These are phyloP conservation scores for Hirundichthys speculiger DNA, from an alignment of 2,113 vertebrate species.

Conservation along the genomic window DNA sequence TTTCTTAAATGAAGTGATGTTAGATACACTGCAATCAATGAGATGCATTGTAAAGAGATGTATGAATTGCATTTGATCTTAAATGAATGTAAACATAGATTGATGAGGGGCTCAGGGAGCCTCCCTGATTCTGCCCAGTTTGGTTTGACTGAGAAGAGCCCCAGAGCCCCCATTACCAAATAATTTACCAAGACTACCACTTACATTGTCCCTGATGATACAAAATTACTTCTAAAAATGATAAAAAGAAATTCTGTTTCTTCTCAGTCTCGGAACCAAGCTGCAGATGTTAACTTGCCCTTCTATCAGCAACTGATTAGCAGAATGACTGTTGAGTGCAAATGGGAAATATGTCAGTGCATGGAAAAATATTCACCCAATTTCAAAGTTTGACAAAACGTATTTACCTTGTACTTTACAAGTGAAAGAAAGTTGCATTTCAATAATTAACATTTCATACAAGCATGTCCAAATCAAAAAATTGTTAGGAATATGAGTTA, in stretches of 20 bases:
- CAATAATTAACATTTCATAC: no score
- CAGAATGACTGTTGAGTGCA: background rate
- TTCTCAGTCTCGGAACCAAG: background rate
- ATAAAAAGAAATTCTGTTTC: background rate
- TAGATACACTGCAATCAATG: no score
- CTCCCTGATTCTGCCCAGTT: no score
- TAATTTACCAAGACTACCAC: no score
- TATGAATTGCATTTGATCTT: background rate
- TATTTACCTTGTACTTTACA: conserved; percentile 11
- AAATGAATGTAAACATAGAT: background rate
- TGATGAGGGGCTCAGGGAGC: no score
- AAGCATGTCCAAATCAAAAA: background rate
- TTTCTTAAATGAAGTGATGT: no score
- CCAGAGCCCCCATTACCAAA: no score
- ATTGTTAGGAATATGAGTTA: background rate
- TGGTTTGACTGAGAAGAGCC: no score
- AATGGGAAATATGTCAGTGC: conserved; percentile 1
- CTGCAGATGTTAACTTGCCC: conserved; percentile 21
- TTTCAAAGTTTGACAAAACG: background rate
- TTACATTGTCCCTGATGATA: no score
- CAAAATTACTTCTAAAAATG: no score
- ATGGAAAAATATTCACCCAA: conserved; percentile 19
- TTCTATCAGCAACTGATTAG: background rate
- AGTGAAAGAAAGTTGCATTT: conserved; percentile 10
- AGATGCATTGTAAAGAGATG: background rate